These are phyloP conservation scores for Misgurnus mizolepis DNA, from an alignment of 2,113 vertebrate genomes.

Conservation along the genomic window DNA sequence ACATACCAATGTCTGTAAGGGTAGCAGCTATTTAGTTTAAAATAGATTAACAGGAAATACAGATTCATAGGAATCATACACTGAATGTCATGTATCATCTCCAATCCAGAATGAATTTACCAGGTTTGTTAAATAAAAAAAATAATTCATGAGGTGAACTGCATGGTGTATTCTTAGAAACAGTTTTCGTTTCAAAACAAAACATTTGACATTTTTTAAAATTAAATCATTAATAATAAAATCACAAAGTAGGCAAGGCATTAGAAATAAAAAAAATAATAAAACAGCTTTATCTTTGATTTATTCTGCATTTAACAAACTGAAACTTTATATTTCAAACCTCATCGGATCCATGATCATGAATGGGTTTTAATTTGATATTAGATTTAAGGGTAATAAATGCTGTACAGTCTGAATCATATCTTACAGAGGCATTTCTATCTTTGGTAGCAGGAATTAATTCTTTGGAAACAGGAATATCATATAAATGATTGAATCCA, in stretches of 20 bases:
- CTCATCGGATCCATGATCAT: background rate
- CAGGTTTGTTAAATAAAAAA: too few species aligned
- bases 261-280: constrained; percentile 18
- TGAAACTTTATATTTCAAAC: too few species aligned
- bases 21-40: too few species aligned
- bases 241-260: constrained; percentile 19
- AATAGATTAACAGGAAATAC: too few species aligned
- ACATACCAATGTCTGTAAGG: too few species aligned
- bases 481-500: too few species aligned
- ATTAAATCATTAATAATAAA: constrained; percentile 32
- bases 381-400: background rate
- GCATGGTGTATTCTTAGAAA: constrained; percentile 58
- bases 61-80: too few species aligned
- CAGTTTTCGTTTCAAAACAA: too few species aligned
- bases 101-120: constrained; percentile 62
- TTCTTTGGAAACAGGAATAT: too few species aligned
- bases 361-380: background rate
- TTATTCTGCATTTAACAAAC: background rate
- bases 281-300: background rate
- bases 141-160: constrained; percentile 75
- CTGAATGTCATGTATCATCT: constrained; percentile 69
- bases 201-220: too few species aligned
- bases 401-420: background rate
- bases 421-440: constrained; percentile 12
- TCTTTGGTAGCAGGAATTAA: background rate